phyloP scores from a whole-genome alignment of 2,113 vertebrate genomes.

The Mesoclemmys tuberculata region DNA sequence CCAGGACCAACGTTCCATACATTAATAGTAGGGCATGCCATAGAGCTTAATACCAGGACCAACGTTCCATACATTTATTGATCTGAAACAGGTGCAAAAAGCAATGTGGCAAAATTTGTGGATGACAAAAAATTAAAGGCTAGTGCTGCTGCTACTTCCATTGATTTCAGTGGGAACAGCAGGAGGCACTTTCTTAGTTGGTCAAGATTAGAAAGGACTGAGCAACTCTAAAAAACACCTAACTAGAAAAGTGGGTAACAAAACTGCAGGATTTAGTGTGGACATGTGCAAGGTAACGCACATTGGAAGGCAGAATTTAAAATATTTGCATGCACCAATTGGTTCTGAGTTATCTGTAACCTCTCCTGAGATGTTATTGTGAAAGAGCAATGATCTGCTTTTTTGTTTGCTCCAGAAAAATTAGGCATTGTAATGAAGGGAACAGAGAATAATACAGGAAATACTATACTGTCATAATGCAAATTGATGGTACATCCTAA shows the following conservation, averaged over 20 bases:
- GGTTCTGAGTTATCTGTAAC: not conserved
- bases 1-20: conserved; percentile 34
- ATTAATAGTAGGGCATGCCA: conserved; percentile 45
- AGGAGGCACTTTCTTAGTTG: not conserved
- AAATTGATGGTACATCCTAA: conserved; percentile 15
- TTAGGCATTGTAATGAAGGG: not conserved
- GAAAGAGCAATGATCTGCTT: not conserved
- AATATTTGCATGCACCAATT: not conserved
- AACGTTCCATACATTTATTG: conserved; percentile 49
- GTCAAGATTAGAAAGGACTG: not conserved
- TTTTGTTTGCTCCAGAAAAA: not conserved
- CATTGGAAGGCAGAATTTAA: not conserved
- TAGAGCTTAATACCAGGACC: conserved; percentile 45
- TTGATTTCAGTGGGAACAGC: not conserved
- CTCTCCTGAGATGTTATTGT: not conserved
- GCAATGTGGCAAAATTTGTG: not conserved
- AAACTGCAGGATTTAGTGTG: not conserved
- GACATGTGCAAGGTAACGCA: not conserved
- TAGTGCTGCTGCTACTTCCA: not conserved
- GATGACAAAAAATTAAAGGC: not conserved
- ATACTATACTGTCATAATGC: not conserved
- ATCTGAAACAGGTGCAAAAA: conserved; percentile 17
- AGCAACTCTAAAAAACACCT: not conserved
- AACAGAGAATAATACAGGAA: not conserved
- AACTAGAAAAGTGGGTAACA: not conserved